A percentile compares a stretch with the other conserved stretches of the same genome.
Evolutionary conservation across 2,888 invertebrate species (phyloP).

Genomic region (Tineola bisselliella): DNA sequence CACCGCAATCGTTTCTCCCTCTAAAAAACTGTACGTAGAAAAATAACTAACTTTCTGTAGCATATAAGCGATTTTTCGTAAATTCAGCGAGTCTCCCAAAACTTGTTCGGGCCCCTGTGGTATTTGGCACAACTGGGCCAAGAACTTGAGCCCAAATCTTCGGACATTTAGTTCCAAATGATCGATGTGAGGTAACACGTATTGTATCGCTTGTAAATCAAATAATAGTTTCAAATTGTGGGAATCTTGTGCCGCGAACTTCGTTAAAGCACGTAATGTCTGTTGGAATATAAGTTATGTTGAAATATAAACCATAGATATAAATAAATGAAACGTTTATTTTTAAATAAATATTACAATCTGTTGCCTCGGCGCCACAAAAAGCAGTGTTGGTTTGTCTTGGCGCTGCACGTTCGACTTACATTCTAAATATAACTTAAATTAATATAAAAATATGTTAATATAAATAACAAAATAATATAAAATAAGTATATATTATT

Average conservation of each 20-base stretch:
- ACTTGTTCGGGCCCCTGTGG: conserved; percentile 55
- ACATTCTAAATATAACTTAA: too few species aligned
- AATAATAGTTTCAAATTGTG: conserved; percentile 41
- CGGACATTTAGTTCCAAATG: conserved; percentile 45
- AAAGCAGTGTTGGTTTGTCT: too few species aligned
- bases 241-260: conserved; percentile 51
- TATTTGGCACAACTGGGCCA: conserved; percentile 60
- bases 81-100: conserved; percentile 37
- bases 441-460: too few species aligned
- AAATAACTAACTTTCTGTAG: conserved; percentile 36
- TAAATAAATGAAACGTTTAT: too few species aligned
- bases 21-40: neutral
- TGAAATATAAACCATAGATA: neutral
- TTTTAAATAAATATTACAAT: too few species aligned
- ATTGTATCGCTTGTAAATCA: conserved; percentile 39
- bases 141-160: conserved; percentile 61
- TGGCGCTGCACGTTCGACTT: too few species aligned
- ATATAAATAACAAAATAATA: too few species aligned
- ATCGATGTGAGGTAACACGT: conserved; percentile 45
- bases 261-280: conserved; percentile 57
- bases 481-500: too few species aligned
- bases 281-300: conserved; percentile 18
- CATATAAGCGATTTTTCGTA: conserved; percentile 48
- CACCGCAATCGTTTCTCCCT: too few species aligned
- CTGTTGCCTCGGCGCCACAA: too few species aligned